phyloP scores from a whole-genome alignment of 2,113 vertebrate species.

The Cisticola juncidis region DNA sequence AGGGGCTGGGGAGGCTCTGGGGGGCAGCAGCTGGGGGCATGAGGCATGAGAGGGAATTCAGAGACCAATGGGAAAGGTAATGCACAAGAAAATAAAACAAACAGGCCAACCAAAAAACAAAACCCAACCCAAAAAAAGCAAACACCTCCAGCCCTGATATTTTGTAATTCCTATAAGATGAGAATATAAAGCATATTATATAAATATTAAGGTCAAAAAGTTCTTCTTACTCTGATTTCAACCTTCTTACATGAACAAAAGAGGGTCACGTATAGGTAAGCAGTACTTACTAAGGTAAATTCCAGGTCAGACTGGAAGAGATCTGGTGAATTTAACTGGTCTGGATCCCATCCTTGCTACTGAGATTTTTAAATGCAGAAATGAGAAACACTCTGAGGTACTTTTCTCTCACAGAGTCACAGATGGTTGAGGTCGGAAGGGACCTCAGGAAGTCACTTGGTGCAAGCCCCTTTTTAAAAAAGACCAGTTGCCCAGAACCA shows the following conservation, averaged over 20 bases:
- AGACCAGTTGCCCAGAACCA: not conserved
- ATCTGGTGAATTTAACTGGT: not conserved
- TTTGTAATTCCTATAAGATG: not conserved
- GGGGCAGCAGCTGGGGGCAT: rapidly evolving
- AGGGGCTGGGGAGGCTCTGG: not conserved
- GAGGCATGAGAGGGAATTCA: not conserved
- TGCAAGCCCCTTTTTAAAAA: not conserved
- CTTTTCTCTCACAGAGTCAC: not conserved
- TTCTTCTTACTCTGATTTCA: not conserved
- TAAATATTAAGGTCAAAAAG: not conserved
- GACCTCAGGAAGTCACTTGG: not conserved
- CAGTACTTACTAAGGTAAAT: not conserved
- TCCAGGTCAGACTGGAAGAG: not conserved
- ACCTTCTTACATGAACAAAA: not conserved
- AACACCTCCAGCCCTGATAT: rapidly evolving
- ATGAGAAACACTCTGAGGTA: not conserved
- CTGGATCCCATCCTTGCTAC: not conserved
- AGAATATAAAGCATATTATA: not conserved
- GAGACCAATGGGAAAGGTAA: not conserved
- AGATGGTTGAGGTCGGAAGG: not conserved
- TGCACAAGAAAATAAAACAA: not conserved
- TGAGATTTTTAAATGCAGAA: not conserved
- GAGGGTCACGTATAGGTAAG: not conserved
- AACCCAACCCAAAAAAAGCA: not conserved
- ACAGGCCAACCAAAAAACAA: not conserved